Percentiles rank a stretch among this genome's conserved stretches.
Conservation (phyloP, 1,140 invertebrate species). For the Marisa cornuarietis region DNA sequence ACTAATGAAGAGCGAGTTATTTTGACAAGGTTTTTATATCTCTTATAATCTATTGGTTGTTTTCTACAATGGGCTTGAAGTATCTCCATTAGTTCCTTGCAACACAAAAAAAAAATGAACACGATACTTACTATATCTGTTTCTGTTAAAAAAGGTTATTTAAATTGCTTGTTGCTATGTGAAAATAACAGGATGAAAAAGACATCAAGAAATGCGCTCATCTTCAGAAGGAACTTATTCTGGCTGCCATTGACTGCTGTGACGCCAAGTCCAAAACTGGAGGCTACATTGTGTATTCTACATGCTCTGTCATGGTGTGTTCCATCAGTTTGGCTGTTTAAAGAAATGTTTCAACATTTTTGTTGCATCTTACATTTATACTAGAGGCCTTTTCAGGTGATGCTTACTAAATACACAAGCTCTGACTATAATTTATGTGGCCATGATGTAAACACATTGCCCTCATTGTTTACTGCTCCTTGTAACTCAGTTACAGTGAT, state of each 20-base stretch:
- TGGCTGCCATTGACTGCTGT: slow-evolving; percentile 96
- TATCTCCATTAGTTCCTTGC: neutral
- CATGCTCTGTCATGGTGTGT: slow-evolving; percentile 90
- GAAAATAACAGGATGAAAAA: slow-evolving; percentile 75
- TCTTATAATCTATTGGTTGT: neutral
- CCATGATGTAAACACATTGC: too few species aligned
- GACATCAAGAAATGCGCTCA: slow-evolving; percentile 94
- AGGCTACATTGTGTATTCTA: slow-evolving; percentile 97
- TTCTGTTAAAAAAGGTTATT: neutral
- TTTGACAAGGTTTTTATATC: neutral
- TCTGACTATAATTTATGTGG: too few species aligned
- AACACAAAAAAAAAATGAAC: neutral
- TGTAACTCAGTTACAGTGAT: too few species aligned
- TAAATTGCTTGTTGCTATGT: too few species aligned
- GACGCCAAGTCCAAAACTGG: slow-evolving; percentile 92
- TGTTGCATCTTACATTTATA: too few species aligned
- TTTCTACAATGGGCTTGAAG: neutral
- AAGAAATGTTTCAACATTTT: too few species aligned
- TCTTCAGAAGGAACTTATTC: slow-evolving; percentile 89
- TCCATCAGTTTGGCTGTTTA: too few species aligned
- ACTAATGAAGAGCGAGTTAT: too few species aligned
- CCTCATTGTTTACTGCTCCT: too few species aligned
- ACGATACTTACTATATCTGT: neutral
- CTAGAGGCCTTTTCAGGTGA: too few species aligned
- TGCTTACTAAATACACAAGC: too few species aligned